These are phyloP conservation scores for Nasonia longicornis DNA, from an alignment of 1,140 invertebrate genomes.

Conservation along the genomic window DNA sequence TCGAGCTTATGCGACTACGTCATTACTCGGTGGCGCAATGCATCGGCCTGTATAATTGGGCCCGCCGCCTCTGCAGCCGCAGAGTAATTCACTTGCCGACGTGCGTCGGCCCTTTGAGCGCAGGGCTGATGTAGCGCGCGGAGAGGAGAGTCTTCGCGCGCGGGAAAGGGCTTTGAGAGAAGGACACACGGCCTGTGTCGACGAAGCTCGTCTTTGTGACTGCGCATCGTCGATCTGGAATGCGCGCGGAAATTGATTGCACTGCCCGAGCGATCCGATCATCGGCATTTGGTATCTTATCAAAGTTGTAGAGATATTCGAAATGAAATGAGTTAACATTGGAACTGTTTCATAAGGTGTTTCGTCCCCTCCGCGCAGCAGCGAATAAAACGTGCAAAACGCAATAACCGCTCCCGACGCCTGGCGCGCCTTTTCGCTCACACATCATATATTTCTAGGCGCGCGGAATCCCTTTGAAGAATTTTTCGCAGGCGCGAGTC, in stretches of 20 bases:
- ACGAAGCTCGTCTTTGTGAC: background rate
- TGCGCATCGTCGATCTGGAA: background rate
- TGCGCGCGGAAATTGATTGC: background rate
- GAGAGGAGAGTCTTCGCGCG: background rate
- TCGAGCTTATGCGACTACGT: background rate
- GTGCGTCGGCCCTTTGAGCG: background rate
- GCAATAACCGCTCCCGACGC: background rate
- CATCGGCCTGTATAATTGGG: background rate
- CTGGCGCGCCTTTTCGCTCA: background rate
- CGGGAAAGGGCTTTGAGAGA: background rate
- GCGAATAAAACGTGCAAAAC: background rate
- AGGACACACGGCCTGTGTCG: no score
- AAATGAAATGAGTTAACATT: no score
- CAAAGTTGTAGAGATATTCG: no score
- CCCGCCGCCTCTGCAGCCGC: background rate
- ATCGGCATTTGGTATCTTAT: no score
- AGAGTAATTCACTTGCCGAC: background rate
- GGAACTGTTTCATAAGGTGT: background rate
- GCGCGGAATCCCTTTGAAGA: constrained; percentile 5
- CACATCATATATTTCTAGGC: background rate
- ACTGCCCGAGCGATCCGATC: no score
- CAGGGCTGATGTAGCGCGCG: background rate
- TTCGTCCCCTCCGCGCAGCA: background rate
- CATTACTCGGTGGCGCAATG: background rate
- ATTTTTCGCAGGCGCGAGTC: background rate